Evolutionary conservation across 2,888 invertebrate genomes (phyloP).

Genomic region (Chrysolina americana): DNA sequence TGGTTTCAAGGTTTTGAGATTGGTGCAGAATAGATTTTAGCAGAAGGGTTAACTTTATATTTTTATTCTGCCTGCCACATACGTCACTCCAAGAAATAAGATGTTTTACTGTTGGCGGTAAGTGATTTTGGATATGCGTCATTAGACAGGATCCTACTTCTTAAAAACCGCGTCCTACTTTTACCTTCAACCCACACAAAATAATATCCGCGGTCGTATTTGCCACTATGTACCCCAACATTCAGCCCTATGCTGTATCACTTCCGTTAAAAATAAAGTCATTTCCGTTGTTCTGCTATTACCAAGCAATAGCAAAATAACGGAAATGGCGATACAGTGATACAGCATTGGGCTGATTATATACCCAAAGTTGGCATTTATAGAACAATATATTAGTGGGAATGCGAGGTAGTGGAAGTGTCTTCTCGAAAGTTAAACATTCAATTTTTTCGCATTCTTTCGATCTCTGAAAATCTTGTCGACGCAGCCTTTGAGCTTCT

Average conservation of each 20-base stretch:
- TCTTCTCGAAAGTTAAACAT: constrained; percentile 40
- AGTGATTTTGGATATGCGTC: constrained; percentile 32
- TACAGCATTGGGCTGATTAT: too few relatives aligned
- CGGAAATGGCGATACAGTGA: too few relatives aligned
- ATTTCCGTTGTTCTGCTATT: too few relatives aligned
- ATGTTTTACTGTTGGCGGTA: too few relatives aligned
- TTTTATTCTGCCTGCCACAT: too few relatives aligned
- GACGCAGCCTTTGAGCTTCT: constrained; percentile 39
- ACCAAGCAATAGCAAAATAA: too few relatives aligned
- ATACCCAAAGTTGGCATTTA: constrained; percentile 55
- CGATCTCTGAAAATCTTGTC: constrained; percentile 43
- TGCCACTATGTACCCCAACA: constrained; percentile 51
- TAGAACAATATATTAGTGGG: constrained; percentile 56
- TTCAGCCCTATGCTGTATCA: too few relatives aligned
- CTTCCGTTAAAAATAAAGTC: too few relatives aligned
- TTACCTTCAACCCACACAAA: constrained; percentile 54
- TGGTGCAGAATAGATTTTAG: too few relatives aligned
- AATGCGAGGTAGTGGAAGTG: constrained; percentile 46
- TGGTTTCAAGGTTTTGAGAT: too few relatives aligned
- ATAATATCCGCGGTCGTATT: constrained; percentile 37
- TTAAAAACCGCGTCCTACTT: constrained; percentile 48
- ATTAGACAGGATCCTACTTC: constrained; percentile 50
- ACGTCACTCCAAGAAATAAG: too few relatives aligned
- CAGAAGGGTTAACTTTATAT: too few relatives aligned
- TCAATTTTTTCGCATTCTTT: constrained; percentile 36